Evolutionary conservation across 2,797 vertebrate species (phyloP).

Genomic region (Melopsittacus undulatus): DNA sequence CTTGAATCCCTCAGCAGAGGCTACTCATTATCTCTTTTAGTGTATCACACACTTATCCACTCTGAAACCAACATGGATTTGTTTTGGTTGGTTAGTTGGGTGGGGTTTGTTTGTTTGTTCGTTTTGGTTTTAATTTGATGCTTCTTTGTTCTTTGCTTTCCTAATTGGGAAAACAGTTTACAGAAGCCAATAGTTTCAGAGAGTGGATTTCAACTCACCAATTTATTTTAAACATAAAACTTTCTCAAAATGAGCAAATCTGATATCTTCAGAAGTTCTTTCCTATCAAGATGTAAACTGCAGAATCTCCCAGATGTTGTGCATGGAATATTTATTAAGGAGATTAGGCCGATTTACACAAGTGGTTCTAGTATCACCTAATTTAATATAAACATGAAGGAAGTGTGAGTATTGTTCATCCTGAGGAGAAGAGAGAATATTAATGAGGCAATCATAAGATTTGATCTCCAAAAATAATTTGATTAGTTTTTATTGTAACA

Average conservation of each 20-base stretch:
- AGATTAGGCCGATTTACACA: neutral
- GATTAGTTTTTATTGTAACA: slow-evolving; percentile 50
- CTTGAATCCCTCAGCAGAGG: neutral
- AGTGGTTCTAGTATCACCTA: neutral
- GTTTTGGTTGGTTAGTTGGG: too few relatives aligned
- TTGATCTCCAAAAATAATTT: slow-evolving; percentile 33
- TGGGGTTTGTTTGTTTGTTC: neutral
- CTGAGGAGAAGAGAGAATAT: slow-evolving; percentile 14
- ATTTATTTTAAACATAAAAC: neutral
- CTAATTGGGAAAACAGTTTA: neutral
- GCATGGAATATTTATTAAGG: neutral
- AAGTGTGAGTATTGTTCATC: neutral
- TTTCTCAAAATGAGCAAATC: neutral
- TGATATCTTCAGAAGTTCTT: neutral
- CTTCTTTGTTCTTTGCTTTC: neutral
- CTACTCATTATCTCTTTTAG: neutral
- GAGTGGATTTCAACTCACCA: neutral
- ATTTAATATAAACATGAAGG: slow-evolving; percentile 1
- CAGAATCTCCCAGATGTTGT: neutral
- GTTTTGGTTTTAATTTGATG: rapidly evolving
- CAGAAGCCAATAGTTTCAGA: neutral
- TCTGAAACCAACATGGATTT: neutral
- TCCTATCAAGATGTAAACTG: neutral
- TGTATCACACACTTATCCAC: neutral
- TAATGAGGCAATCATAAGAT: slow-evolving; percentile 9